Percentiles rank a stretch among this genome's conserved stretches.
These are phyloP conservation scores for Trinorchestia longiramus DNA, from an alignment of 1,140 invertebrate species.

Conservation along the genomic window DNA sequence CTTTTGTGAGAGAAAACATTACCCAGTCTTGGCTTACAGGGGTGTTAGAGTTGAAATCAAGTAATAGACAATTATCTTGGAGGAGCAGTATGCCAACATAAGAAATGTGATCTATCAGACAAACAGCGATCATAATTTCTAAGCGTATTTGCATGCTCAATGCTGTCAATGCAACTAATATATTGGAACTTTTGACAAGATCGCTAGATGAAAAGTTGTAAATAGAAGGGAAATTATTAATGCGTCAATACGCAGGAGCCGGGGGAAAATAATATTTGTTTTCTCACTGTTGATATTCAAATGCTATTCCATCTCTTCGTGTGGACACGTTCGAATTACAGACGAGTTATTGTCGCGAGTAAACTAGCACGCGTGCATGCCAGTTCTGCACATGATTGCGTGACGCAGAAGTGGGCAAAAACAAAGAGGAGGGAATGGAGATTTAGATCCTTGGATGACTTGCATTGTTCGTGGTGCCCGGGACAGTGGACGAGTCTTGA, in stretches of 20 bases:
- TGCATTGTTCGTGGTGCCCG: constrained; percentile 4
- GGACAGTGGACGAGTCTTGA: neutral
- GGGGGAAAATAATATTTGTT: neutral
- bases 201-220: neutral
- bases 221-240: neutral
- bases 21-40: too few species aligned
- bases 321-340: neutral
- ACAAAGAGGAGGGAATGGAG: neutral
- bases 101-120: neutral
- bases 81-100: too few species aligned
- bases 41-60: too few species aligned
- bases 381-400: neutral
- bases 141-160: neutral
- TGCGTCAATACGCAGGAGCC: neutral
- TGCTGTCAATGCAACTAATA: neutral
- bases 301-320: neutral
- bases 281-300: neutral
- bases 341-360: neutral
- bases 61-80: too few species aligned
- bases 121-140: neutral
- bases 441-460: neutral
- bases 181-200: too few species aligned
- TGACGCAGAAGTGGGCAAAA: neutral
- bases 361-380: neutral
- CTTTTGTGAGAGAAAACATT: too few species aligned